Base-by-base conservation (phyloP, 2,113 vertebrate genomes). In the Tyrannus savana region DNA sequence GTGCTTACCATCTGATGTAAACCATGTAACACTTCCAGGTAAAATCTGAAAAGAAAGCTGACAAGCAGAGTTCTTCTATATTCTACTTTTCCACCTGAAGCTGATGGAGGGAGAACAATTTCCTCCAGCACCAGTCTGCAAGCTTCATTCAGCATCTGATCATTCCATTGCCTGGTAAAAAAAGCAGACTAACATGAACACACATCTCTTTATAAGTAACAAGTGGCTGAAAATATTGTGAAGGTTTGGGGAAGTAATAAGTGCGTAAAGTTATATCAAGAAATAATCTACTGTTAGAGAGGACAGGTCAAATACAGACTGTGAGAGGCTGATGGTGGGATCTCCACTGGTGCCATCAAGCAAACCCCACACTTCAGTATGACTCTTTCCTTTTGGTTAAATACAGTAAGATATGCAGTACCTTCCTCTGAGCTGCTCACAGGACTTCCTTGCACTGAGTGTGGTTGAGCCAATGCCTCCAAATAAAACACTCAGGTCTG, bases 31-130 rank as follows among this genome's bases (percentile, higher is more conserved):
- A 98, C 95, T 81, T 98, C 96, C 93, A 99, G 97, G 96, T 98
- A 97, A 95, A 99, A 99, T 84, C 97, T 98, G 97, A 99, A 99
- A 91, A 99, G 97, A 95, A 99, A 98, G 95, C 98, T 98, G 95
- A 99, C 91, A 31, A 98, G 97, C 77, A 99, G 95, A 24, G 98
- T 98, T 86, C 97, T 98, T 53, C 98, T 98, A 55, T 98, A 99
- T 71, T 98, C 97, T 52, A 98, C 98, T 91, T 97, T 98, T n/a
- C 98, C 98, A 7, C 98, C 98, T 1, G 97, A 96, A 63, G 98
- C 97, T 3, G 98, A 98, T 2, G 97, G 96, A 22, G 96, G 96
- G 13, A 98, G 93, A 30, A 78, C 77, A 85, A 99, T 76, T 95
- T 99, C 98, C 3, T 98, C 97, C 90, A 99, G 97, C 52, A 99